Evolutionary conservation across 2,888 invertebrate species (phyloP), one percentile per base, ranked within the genome.

Genomic region (Coelinius sp.): DNA sequence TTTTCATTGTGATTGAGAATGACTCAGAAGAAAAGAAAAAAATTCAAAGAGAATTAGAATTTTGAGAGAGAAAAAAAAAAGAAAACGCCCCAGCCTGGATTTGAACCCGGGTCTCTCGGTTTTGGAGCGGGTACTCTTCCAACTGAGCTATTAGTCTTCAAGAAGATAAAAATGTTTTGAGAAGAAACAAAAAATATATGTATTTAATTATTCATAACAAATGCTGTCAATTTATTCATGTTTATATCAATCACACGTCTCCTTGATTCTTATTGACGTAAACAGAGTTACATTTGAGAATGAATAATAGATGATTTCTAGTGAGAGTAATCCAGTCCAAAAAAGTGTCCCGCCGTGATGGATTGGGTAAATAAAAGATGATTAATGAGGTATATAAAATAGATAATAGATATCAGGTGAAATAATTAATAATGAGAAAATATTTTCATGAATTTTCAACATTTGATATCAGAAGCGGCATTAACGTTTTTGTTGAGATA

Each of bases 401-500:
- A 8, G 22, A 22, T 20, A 12, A 35, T 59, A 14, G 20, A 31
- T n/a, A 52, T 52, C 22, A 52, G n/a, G 17, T 22, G 17, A 5
- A 12, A 25, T 8, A 14, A 8, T 27, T 4, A 56, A 56, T 14
- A 31, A 14, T 27, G n/a, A 3, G 49, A 17, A 49, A 49, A 53
- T 31, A 59, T 59, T 20, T 56, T 31, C 2, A 14, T 31, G 31
- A 31, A 56, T 20, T 56, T 56, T 27, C 10, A 25, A 10, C 35
- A 31, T 59, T 59, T 59, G 35, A 59, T 31, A 59, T 59, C 35
- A 10, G 31, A 31, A 35, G 17, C 59, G 59, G 35, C 35, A 59
- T 59, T 59, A 59, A 59, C 20, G 59, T 59, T 59, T 17, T 25
- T 20, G 31, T 59, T 59, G 59, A 35, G 31, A 59, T 59, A 35